phyloP scores from a whole-genome alignment of 2,888 invertebrate species.

The Eremobia ochroleuca region DNA sequence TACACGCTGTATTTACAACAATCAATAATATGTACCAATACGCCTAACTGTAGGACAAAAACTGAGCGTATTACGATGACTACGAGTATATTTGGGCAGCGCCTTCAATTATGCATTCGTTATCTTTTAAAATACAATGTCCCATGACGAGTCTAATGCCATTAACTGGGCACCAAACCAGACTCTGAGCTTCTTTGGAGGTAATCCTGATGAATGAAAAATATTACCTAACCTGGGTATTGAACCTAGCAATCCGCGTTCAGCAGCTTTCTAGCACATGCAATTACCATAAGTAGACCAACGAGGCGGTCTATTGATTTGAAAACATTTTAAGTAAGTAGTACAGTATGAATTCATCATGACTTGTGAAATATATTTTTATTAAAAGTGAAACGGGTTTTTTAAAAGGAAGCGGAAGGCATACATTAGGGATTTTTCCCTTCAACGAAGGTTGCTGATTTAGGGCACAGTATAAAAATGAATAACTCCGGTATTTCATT shows the following conservation, averaged over 20 bases:
- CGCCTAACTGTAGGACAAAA: too few species aligned
- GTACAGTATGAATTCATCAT: conserved; percentile 7
- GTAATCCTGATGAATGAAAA: background rate
- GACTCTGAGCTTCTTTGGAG: background rate
- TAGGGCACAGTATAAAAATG: conserved; percentile 15
- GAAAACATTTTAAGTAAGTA: conserved; percentile 3
- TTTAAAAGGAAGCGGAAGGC: conserved; percentile 29
- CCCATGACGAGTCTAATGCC: background rate
- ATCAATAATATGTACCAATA: too few species aligned
- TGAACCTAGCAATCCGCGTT: background rate
- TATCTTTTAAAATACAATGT: background rate
- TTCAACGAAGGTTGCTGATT: conserved; percentile 28
- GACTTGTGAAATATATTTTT: conserved; percentile 26
- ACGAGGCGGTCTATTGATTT: background rate
- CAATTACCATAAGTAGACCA: background rate
- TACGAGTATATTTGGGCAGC: too few species aligned
- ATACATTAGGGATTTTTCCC: conserved; percentile 39
- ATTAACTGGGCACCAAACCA: background rate
- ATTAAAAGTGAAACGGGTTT: conserved; percentile 40
- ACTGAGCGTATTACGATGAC: too few species aligned
- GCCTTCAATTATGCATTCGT: background rate
- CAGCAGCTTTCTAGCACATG: too few species aligned
- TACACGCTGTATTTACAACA: too few species aligned
- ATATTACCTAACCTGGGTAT: background rate
- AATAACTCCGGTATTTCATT: conserved; percentile 23